phyloP scores from a whole-genome alignment of 1,140 invertebrate genomes.

The Marisa cornuarietis region DNA sequence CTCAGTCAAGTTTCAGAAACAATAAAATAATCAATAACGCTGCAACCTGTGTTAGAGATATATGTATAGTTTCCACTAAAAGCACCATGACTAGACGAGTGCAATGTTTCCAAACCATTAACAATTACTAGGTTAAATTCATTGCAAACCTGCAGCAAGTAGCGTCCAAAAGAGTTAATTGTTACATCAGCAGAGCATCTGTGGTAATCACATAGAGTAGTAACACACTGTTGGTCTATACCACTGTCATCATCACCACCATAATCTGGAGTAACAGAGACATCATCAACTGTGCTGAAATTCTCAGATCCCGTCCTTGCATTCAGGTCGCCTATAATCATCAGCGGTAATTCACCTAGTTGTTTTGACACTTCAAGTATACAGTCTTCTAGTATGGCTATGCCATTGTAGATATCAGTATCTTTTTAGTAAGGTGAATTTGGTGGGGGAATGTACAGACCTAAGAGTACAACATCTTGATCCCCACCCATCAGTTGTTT shows the following conservation, averaged over 20 bases:
- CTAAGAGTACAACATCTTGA: not conserved
- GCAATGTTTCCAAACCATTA: not conserved
- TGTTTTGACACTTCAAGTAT: no score
- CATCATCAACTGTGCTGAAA: not conserved
- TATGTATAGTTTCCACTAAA: not conserved
- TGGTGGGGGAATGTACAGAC: not conserved
- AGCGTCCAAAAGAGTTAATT: not conserved
- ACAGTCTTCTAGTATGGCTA: no score
- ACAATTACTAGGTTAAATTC: not conserved
- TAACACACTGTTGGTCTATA: no score
- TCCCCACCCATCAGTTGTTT: not conserved
- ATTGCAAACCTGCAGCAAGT: not conserved
- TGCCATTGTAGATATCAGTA: not conserved
- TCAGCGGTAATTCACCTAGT: not conserved
- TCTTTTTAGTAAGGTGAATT: not conserved
- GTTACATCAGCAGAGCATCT: no score
- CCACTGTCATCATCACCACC: no score
- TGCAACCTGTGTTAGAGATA: not conserved
- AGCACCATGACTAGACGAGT: no score
- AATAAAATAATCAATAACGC: not conserved
- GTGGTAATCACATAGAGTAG: no score
- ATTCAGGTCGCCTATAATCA: not conserved
- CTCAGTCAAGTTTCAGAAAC: not conserved
- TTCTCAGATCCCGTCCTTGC: not conserved
- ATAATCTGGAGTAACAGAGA: no score